Conservation (phyloP, 2,797 vertebrate species). For the Thaleichthys pacificus region DNA sequence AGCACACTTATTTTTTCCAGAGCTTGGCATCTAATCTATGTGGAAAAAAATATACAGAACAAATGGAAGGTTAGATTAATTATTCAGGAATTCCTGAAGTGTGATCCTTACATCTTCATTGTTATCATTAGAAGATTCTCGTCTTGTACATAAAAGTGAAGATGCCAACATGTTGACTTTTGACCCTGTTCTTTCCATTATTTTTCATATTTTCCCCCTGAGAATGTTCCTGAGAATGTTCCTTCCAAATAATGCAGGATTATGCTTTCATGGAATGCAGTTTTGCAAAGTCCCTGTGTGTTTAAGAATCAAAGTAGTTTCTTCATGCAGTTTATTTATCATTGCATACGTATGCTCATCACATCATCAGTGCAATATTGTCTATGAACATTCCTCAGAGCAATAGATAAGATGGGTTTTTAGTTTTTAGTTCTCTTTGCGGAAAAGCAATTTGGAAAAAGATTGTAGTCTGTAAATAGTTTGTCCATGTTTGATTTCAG, state of each 20-base stretch:
- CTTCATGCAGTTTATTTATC: background rate
- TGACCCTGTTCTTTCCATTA: conserved; percentile 12
- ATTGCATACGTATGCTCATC: too few relatives aligned
- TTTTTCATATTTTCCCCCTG: background rate
- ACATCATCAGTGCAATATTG: background rate
- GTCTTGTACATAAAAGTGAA: background rate
- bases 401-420: too few relatives aligned
- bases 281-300: background rate
- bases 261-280: background rate
- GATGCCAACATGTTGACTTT: conserved; percentile 18
- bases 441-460: too few relatives aligned
- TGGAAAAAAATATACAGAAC: background rate
- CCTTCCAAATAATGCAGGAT: background rate
- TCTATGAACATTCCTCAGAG: too few relatives aligned
- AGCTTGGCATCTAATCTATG: background rate
- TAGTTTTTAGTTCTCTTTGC: too few relatives aligned
- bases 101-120: background rate
- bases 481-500: conserved; percentile 65
- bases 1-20: background rate
- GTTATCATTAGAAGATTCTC: background rate
- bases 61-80: background rate
- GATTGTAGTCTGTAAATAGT: background rate
- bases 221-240: background rate
- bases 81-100: background rate
- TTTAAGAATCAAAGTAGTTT: background rate